phyloP scores from a whole-genome alignment of 2,113 vertebrate species.

The Pituophis catenifer region DNA sequence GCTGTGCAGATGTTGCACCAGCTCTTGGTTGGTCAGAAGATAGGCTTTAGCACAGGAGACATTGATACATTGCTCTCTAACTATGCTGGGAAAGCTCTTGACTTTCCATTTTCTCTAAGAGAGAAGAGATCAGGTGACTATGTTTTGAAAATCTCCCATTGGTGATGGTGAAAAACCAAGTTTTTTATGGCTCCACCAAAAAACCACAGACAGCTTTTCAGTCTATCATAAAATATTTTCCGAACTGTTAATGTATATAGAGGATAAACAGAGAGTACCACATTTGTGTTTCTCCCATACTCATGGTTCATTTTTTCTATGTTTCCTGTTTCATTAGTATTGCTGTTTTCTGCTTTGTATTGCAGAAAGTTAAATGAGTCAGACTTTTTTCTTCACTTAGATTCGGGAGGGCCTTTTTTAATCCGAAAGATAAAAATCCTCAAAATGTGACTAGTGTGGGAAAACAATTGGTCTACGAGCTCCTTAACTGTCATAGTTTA shows the following conservation, averaged over 20 bases:
- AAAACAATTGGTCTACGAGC: neutral
- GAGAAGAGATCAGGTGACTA: constrained; percentile 84
- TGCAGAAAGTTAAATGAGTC: neutral
- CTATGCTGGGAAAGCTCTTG: constrained; percentile 88
- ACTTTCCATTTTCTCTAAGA: constrained; percentile 85
- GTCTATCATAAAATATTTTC: neutral
- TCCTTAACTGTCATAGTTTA: neutral
- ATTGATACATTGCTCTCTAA: constrained; percentile 83
- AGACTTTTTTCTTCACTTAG: neutral
- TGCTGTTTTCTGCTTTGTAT: neutral
- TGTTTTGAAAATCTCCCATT: neutral
- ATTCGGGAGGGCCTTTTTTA: neutral
- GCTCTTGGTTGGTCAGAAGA: constrained; percentile 79
- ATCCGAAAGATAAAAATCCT: neutral
- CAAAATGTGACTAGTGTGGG: neutral
- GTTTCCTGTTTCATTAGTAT: neutral
- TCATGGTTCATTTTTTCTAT: neutral
- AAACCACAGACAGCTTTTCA: neutral
- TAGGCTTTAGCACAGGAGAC: constrained; percentile 77
- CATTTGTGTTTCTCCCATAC: neutral
- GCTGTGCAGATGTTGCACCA: constrained; percentile 80
- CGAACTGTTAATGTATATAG: neutral
- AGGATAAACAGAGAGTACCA: neutral
- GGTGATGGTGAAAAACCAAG: neutral
- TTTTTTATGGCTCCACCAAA: neutral